Evolutionary conservation across 2,888 invertebrate species (phyloP).

Genomic region (Rotaria socialis): DNA sequence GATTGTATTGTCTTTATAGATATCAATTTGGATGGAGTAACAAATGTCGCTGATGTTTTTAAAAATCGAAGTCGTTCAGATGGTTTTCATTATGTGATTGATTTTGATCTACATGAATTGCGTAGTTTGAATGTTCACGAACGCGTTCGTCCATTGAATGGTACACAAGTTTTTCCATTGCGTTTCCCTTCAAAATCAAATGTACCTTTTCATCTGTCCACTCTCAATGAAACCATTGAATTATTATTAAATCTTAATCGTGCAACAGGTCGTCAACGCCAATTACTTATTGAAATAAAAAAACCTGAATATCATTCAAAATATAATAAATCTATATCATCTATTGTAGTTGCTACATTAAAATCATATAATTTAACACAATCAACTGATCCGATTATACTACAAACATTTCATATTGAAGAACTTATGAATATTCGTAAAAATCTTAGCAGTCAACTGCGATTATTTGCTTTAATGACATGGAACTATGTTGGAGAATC

Average conservation of each 20-base stretch:
- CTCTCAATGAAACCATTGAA: conserved; percentile 16
- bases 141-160: background rate
- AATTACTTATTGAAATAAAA: conserved; percentile 23
- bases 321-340: background rate
- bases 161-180: background rate
- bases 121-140: conserved; percentile 1
- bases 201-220: background rate
- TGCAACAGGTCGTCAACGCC: background rate
- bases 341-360: background rate
- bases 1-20: background rate
- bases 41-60: background rate
- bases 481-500: background rate
- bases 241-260: background rate
- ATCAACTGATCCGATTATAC: background rate
- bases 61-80: background rate
- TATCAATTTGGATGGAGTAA: conserved; percentile 11
- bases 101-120: background rate
- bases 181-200: background rate
- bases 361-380: background rate
- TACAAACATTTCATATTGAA: conserved; percentile 29
- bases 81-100: conserved; percentile 11
- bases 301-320: conserved; percentile 5
- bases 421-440: background rate
- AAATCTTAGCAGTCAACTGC: background rate
- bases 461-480: conserved; percentile 30